Evolutionary conservation across 2,797 vertebrate genomes (phyloP), one percentile per base, ranked within the genome.

Genomic region (Syngnathus rostellatus): DNA sequence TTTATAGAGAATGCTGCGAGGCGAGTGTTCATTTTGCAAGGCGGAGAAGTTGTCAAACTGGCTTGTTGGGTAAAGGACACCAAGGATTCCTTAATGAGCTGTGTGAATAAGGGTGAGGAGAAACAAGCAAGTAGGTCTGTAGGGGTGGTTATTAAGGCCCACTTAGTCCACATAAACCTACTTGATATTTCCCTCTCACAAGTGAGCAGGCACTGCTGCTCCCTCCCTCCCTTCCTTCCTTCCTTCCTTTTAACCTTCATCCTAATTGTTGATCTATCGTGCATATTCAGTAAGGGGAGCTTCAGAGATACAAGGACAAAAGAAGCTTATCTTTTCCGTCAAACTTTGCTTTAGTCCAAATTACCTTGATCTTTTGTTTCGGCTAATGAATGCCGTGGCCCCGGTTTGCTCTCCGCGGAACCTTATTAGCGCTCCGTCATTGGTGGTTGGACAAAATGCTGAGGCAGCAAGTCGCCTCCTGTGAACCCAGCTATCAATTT

Each of bases 391-490:
- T 59, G 70, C 69, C 65, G 23, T 5, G n/a, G 68, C 65, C 76
- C 75, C 3, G 69, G 51, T 54, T 62, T 8, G 63, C 76, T 54
- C 71, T 83, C 78, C 72, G 57, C 63, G 61, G 68, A 76, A 86
- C 80, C 83, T 78, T 81, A 86, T 86, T 85, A 85, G 79, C 71
- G 68, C 67, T 62, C 76, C 72, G 72, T 81, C 74, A 80, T 72
- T 75, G 80, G 74, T 72, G 75, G 83, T 84, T 88, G 82, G 5
- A 2, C 67, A 75, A 68, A 79, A 72, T 73, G 84, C 81, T 80
- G 73, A 73, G 73, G 80, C 77, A 80, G 81, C 80, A 81, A 77
- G 80, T 86, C 84, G 79, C 69, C 74, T 83, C 72, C 72, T 79
- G 66, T 67, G 75, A 81, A 78, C 67, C 80, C 45, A 67, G 67